Evolutionary conservation across 2,113 vertebrate species (phyloP).

Genomic region (Sapajus apella): DNA sequence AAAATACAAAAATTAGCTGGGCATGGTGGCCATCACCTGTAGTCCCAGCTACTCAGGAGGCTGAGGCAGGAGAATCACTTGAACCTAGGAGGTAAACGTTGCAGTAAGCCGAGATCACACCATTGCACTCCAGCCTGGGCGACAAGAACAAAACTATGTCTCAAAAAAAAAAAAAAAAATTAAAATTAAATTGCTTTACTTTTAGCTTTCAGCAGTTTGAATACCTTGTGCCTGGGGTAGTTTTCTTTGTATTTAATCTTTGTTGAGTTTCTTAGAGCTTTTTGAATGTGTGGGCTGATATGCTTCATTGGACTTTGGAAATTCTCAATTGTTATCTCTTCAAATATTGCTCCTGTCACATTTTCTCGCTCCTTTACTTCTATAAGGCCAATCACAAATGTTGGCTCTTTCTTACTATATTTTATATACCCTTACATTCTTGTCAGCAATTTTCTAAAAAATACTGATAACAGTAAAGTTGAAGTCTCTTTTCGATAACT

Average conservation of each 20-base stretch:
- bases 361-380: neutral
- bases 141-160: too few relatives aligned
- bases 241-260: neutral
- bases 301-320: neutral
- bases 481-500: neutral
- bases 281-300: neutral
- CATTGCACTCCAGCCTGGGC: too few relatives aligned
- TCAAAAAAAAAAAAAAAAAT: too few relatives aligned
- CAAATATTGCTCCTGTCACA: neutral
- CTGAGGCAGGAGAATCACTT: too few relatives aligned
- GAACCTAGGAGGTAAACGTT: too few relatives aligned
- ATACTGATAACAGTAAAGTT: neutral
- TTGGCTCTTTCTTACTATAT: neutral
- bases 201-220: neutral
- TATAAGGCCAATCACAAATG: neutral
- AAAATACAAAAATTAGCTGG: too few relatives aligned
- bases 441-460: neutral
- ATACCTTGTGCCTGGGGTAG: neutral
- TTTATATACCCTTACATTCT: neutral
- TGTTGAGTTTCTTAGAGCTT: neutral
- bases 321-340: neutral
- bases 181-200: neutral
- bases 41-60: too few relatives aligned
- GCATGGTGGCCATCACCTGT: too few relatives aligned
- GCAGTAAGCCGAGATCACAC: too few relatives aligned